Evolutionary conservation across 92 coral and sea anemone genomes (phyloP), one percentile per base, ranked within the genome.

Genomic region (Paragorgia papillata): DNA sequence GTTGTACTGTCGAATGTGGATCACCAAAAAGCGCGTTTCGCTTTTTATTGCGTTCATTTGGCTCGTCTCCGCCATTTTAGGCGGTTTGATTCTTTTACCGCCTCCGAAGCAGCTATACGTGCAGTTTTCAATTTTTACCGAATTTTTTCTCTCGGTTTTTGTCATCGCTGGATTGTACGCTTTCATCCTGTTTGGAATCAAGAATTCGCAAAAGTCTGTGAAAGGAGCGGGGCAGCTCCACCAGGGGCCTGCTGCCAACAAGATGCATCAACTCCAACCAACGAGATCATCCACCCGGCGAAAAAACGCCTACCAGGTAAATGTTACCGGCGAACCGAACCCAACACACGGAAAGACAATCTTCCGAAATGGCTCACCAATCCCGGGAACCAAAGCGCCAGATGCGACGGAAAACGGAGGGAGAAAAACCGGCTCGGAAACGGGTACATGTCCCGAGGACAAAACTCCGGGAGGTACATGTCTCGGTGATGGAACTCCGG

Each of bases 11-110:
- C 77, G 77, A 22, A 18, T 30, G 12, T 70, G 77, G 77, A 70
- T 70, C 27, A 70, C 77, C 14, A 70, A 70, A 53, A 70, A 50
- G 48, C 77, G 77, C 21, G 77, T 70, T 34, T 70, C 62, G 44
- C 33, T 70, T n/a, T 55, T 57, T 31, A 33, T 70, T 31, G 77
- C 77, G 49, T 34, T 55, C 27, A 70, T 70, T 54, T 70, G 77
- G 77, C 35, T 25, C 26, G 49, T 70, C 24, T 70, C 77, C 40
- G 9, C 48, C 26, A 34, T 57, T 32, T 22, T 70, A 18, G 77
- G 77, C 29, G 77, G 77, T 9, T 57, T 70, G 15, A n/a, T 70
- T 8, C 27, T 70, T 7, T 62, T 70, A 0, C 77, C 77, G 12
- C 49, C 44, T 9, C 77, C 77, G 17, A 40, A 70, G 14, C 27